Percentiles rank a stretch among this genome's conserved stretches.
Evolutionary conservation across 2,888 invertebrate species (phyloP).

Genomic region (Xylota sylvarum): DNA sequence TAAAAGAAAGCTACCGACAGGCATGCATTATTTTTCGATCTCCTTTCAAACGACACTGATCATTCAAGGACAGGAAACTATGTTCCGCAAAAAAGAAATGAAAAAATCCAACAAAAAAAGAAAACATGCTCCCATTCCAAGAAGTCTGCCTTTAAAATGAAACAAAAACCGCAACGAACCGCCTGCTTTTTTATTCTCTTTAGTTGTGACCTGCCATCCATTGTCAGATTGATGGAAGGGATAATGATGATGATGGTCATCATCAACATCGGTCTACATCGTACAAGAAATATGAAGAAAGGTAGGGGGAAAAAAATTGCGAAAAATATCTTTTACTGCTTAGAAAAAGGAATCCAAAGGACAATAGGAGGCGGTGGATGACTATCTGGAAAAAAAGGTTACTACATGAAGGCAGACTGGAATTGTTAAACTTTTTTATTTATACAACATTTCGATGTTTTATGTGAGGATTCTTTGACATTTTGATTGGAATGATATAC

Average conservation of each 20-base stretch:
- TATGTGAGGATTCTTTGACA: constrained; percentile 21
- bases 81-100: constrained; percentile 1
- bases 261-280: constrained; percentile 48
- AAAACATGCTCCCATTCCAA: constrained; percentile 50
- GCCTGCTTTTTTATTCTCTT: constrained; percentile 19
- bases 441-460: constrained; percentile 16
- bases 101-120: constrained; percentile 23
- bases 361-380: constrained; percentile 31
- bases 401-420: constrained; percentile 2
- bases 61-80: constrained; percentile 44
- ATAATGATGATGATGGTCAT: constrained; percentile 68
- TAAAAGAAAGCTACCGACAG: constrained; percentile 39
- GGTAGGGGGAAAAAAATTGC: not conserved
- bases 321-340: constrained; percentile 15
- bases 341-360: constrained; percentile 30
- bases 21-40: not conserved
- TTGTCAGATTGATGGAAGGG: constrained; percentile 71
- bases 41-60: constrained; percentile 14
- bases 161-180: constrained; percentile 40
- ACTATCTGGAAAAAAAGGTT: constrained; percentile 9
- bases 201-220: constrained; percentile 48
- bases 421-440: constrained; percentile 28
- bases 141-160: constrained; percentile 52
- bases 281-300: constrained; percentile 34
- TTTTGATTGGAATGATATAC: constrained; percentile 34